Evolutionary conservation across 2,797 vertebrate genomes (phyloP), one percentile per base, ranked within the genome.

Genomic region (Muraenolepis orangiensis): DNA sequence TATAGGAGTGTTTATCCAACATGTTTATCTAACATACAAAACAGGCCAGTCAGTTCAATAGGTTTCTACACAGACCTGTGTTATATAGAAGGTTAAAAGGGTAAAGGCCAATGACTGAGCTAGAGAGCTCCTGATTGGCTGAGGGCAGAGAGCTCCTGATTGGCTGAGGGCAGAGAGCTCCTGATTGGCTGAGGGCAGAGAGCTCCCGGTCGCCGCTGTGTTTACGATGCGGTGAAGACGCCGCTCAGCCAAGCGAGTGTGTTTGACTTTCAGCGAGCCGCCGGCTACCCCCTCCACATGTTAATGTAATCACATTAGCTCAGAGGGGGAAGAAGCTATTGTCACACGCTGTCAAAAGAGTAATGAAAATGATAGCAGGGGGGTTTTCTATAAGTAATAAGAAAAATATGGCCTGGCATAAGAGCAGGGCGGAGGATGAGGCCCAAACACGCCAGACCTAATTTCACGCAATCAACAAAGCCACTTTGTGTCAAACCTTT

Each of bases 401-500:
- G 80, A 77, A 77, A 77, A 84, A 80, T 69, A 67, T 80, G 68
- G 72, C 83, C 78, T 78, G 79, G 81, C 75, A 70, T 75, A 83
- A 81, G 75, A 85, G 86, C 74, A 80, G 80, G 74, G 77, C 66
- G 61, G 78, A 75, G 78, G 80, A 78, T 83, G 81, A 88, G 87
- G 73, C 79, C 73, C 73, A 83, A n/a, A n/a, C 81, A 75, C 82
- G 81, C 81, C 76, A 80, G 86, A 88, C 81, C 88, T 85, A 80
- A 92, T 93, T 90, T 92, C 86, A 91, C 81, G 81, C 82, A 86
- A 88, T 90, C 87, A 91, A 89, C 90, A 93, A 91, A 88, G 87
- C 89, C 82, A 88, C 85, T 91, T 88, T 87, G 80, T 90, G 87
- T 86, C 85, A 87, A 84, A 82, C 81, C 85, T 88, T 77, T 87